Evolutionary conservation across 2,113 vertebrate genomes (phyloP).

Genomic region (Hippocampus mohnikei): DNA sequence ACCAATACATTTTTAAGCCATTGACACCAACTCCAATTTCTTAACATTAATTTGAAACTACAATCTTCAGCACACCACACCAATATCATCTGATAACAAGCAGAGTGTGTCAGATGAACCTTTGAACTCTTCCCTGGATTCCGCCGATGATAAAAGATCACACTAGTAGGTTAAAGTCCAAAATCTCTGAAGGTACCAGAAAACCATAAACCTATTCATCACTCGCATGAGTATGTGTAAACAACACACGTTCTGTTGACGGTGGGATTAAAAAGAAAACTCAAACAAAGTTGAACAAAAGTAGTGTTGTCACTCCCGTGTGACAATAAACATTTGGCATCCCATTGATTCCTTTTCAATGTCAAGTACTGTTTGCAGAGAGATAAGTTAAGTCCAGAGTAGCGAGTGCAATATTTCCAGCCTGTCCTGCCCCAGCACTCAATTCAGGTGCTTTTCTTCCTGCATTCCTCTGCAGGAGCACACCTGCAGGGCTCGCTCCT

Average conservation of each 20-base stretch:
- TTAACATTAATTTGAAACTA: not conserved
- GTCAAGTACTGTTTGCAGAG: constrained; percentile 15
- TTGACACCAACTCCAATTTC: not conserved
- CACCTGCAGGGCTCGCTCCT: constrained; percentile 44
- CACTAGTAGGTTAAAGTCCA: constrained; percentile 32
- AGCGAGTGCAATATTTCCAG: constrained; percentile 20
- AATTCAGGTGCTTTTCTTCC: constrained; percentile 20
- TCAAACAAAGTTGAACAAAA: not conserved
- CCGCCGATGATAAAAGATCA: constrained; percentile 15
- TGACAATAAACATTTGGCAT: constrained; percentile 14
- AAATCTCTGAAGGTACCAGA: constrained; percentile 23
- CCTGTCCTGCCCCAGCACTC: constrained; percentile 12
- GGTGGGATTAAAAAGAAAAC: not conserved
- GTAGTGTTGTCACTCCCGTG: constrained; percentile 2
- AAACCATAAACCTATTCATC: constrained; percentile 26
- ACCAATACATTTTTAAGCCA: not conserved
- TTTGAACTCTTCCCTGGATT: constrained; percentile 7
- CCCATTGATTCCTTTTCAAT: not conserved
- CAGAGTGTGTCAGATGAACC: not conserved
- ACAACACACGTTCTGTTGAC: not conserved
- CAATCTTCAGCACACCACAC: not conserved
- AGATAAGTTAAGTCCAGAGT: constrained; percentile 6
- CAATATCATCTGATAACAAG: not conserved
- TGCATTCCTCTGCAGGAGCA: constrained; percentile 44
- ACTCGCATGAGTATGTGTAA: not conserved